These are phyloP conservation scores for Odobenus rosmarus DNA, from an alignment of 2,113 vertebrate species.

Conservation along the genomic window DNA sequence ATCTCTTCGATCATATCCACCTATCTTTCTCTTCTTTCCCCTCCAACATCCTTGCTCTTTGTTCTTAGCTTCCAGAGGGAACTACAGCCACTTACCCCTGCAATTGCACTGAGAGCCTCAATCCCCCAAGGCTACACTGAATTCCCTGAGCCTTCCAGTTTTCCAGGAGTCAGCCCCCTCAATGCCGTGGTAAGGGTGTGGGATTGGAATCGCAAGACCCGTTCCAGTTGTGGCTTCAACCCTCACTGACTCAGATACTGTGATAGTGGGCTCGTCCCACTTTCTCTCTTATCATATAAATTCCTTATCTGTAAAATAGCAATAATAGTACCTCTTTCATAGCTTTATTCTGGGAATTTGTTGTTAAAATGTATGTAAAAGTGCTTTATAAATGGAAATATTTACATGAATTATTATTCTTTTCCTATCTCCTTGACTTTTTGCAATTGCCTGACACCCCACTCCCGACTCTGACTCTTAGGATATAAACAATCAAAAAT, in stretches of 20 bases:
- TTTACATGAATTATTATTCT: neutral
- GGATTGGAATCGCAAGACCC: neutral
- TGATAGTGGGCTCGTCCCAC: too few species aligned
- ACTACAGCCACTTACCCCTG: neutral
- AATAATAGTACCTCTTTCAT: neutral
- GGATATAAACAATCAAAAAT: neutral
- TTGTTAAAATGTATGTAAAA: neutral
- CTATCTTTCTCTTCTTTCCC: neutral
- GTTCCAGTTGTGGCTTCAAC: fast-evolving
- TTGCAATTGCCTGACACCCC: neutral
- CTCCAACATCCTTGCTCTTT: neutral
- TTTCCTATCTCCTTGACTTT: neutral
- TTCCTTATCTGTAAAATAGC: neutral
- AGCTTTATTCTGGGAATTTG: neutral
- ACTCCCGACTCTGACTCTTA: neutral
- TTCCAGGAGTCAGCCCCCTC: neutral
- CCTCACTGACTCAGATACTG: neutral
- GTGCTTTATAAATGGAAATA: neutral
- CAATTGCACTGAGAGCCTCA: neutral
- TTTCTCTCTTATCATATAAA: neutral
- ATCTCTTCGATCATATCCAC: neutral
- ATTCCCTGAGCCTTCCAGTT: neutral
- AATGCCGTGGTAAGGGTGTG: too few species aligned
- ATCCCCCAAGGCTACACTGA: neutral
- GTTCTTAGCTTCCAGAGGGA: neutral